Evolutionary conservation across 2,113 vertebrate genomes (phyloP).

Genomic region (Percina caprodes): DNA sequence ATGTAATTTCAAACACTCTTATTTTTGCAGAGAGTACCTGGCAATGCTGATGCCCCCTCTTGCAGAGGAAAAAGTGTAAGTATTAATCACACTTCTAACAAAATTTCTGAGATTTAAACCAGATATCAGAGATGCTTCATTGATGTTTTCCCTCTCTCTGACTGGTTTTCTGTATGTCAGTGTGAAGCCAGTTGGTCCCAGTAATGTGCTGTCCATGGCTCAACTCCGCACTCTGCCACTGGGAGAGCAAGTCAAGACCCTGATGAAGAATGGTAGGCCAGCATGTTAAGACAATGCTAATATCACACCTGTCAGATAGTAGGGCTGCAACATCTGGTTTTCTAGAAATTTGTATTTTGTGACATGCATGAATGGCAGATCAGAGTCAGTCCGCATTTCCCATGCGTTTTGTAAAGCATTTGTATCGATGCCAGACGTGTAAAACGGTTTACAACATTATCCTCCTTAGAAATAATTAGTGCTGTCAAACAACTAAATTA

Average conservation of each 20-base stretch:
- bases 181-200: constrained; percentile 91
- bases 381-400: background rate
- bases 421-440: background rate
- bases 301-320: background rate
- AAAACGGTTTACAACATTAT: background rate
- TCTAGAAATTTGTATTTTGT: background rate
- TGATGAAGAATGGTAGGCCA: constrained; percentile 95
- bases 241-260: constrained; percentile 95
- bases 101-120: background rate
- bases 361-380: background rate
- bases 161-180: constrained; percentile 68
- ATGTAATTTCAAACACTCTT: background rate
- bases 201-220: constrained; percentile 97
- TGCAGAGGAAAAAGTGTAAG: constrained; percentile 94
- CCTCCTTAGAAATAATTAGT: no score
- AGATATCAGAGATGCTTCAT: background rate
- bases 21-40: constrained; percentile 90
- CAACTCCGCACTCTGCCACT: constrained; percentile 95
- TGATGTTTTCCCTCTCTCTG: background rate
- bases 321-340: no score
- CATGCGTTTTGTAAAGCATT: background rate
- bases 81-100: constrained; percentile 9
- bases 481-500: no score
- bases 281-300: background rate
- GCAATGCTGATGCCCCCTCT: constrained; percentile 96